A percentile compares a stretch with the other conserved stretches of the same genome.
Evolutionary conservation across 2,113 vertebrate species (phyloP).

Genomic region (Phyllostomus discolor): DNA sequence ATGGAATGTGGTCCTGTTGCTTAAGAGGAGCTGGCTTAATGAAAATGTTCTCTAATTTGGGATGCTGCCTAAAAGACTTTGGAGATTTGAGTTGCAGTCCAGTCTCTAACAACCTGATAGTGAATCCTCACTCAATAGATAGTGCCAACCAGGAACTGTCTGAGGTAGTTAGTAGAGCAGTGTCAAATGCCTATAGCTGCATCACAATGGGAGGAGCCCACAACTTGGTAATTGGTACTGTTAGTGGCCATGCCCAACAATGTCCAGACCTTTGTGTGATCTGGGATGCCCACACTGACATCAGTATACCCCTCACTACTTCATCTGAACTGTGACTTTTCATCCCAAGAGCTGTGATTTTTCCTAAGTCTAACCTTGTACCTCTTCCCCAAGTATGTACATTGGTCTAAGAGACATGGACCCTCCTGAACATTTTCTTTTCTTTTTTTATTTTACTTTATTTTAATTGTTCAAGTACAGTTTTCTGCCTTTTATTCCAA

Average conservation of each 20-base stretch:
- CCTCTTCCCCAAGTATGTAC: slow-evolving; percentile 89
- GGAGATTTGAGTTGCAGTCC: not conserved
- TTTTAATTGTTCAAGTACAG: no score
- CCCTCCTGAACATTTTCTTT: slow-evolving; percentile 86
- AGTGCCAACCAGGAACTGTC: not conserved
- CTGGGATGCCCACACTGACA: slow-evolving; percentile 96
- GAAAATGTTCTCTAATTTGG: not conserved
- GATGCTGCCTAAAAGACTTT: not conserved
- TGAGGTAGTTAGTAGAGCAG: not conserved
- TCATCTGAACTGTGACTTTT: slow-evolving; percentile 92
- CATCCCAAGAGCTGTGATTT: no score
- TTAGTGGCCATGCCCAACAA: slow-evolving; percentile 90
- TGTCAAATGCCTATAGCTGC: not conserved
- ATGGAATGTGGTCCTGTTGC: not conserved
- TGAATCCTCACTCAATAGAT: not conserved
- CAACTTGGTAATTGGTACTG: slow-evolving; percentile 89
- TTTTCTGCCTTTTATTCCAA: no score
- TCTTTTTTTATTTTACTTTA: no score
- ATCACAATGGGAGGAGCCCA: not conserved
- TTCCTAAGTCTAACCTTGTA: slow-evolving; percentile 92
- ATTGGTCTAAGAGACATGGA: slow-evolving; percentile 94
- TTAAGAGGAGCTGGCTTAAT: not conserved
- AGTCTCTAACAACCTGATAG: not conserved
- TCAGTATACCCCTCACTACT: slow-evolving; percentile 93
- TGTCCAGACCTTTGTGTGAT: slow-evolving; percentile 92